Base-by-base conservation (phyloP, 2,797 vertebrate species). In the Anguilla megastoma region DNA sequence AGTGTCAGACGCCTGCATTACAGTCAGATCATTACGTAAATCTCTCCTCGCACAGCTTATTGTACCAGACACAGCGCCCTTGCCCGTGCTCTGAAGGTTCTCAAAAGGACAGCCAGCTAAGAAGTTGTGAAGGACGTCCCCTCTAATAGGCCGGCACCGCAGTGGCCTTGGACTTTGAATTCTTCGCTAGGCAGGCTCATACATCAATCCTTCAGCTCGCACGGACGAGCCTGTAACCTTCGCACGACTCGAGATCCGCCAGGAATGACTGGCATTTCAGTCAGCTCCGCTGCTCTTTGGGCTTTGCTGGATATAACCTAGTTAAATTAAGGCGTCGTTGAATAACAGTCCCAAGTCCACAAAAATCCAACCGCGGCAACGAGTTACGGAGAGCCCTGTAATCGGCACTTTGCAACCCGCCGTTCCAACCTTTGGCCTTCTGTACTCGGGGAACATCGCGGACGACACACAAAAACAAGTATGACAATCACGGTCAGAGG, bases 191-290 rank as follows among this genome's bases (percentile, higher is more conserved):
- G 95, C 95, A 95, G 95, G 93, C 95, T 96, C 95, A 96, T 95
- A 94, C 95, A 96, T 96, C 95, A 96, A 96, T 96, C 95, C 95
- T 94, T 95, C 94, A 95, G 95, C 94, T 96, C 94, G 93, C 95
- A 94, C 94, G 95, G 95, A 96, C 95, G 94, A 95, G 94, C 92
- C 93, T 93, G 94, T 95, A 96, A 96, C 95, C 95, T 96, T 96
- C 94, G 94, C 91, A 92, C 95, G 94, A 93, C 93, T 94, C 91
- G 92, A 93, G 93, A 96, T 94, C 95, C 93, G 94, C 95, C 93
- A 93, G 92, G 94, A 96, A 96, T 95, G 95, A 96, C 93, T 95
- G 95, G 93, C 94, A 95, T 95, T 95, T 96, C 95, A 95, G 94
- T 95, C 94, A 95, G 92, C 92, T 90, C 91, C 33, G 92, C 93